Base-by-base conservation (phyloP, 2,888 invertebrate genomes). In the Stenotaenia linearis region DNA sequence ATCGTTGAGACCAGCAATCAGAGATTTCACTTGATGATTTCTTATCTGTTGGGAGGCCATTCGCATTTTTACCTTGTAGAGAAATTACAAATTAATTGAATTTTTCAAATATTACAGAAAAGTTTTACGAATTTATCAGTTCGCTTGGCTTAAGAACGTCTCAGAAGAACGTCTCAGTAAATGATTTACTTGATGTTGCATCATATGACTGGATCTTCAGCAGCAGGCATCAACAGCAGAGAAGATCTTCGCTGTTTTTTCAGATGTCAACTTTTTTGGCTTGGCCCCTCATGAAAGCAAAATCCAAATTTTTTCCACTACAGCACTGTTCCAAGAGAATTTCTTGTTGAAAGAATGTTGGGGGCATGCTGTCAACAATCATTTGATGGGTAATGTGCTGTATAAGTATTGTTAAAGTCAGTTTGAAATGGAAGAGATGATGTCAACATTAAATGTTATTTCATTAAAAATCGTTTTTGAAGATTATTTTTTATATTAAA, bases 11-110 rank as follows among this genome's bases (percentile, higher is more conserved):
- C 69, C 69, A 28, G 69, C 69, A 28, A 69, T 69, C 10, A 69
- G 69, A 25, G 69, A 69, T 69, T 69, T 69, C 69, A 69, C 69
- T 69, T 69, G 69, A 69, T 69, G 69, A 69, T 69, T 69, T 69
- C 69, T 69, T 69, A 69, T 69, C 69, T 69, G 69, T 69, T 69
- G 69, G 25, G 69, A 69, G 69, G 69, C 69, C 69, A 69, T 69
- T 25, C 69, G 69, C 69, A 69, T 69, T 69, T 25, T 69, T 28
- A 69, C 69, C 69, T 69, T 69, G 10, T 69, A 50, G 50, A 50
- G 69, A 69, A 69, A 28, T 69, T 56, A 56, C 18, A 69, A 6
- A 69, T 50, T 50, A 50, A 50, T 50, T n/a, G 50, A 50, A 50
- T 50, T 50, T 50, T 50, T 50, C 50, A 50, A 21, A 4, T 50